Conservation (phyloP, 1,140 invertebrate genomes). For the Atta cephalotes region DNA sequence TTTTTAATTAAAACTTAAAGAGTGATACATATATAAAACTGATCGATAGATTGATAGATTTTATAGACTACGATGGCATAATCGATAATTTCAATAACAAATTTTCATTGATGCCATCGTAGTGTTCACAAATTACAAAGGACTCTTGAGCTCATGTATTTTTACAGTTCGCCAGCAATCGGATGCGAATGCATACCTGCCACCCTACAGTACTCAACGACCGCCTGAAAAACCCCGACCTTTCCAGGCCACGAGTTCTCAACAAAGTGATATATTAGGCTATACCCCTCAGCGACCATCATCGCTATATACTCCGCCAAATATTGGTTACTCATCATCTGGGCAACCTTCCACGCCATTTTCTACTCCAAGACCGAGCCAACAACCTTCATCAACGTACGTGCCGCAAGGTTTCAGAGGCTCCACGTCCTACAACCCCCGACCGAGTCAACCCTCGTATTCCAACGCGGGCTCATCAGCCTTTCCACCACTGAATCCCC, state of each 20-base stretch:
- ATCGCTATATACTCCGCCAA: constrained; percentile 70
- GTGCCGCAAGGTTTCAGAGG: constrained; percentile 50
- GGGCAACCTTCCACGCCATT: constrained; percentile 62
- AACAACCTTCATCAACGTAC: constrained; percentile 58
- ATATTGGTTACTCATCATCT: constrained; percentile 67
- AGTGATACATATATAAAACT: not conserved
- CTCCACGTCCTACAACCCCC: constrained; percentile 74
- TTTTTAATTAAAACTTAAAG: not conserved
- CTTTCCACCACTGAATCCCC: constrained; percentile 71
- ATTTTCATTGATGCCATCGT: not conserved
- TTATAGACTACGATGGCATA: not conserved
- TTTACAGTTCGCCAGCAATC: constrained; percentile 88
- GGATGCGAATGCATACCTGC: constrained; percentile 86
- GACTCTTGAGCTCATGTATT: constrained; percentile 16
- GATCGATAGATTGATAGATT: not conserved
- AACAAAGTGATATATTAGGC: constrained; percentile 79
- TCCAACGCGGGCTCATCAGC: constrained; percentile 71
- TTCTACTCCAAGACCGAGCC: constrained; percentile 65
- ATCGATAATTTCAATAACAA: not conserved
- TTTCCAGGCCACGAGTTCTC: constrained; percentile 85
- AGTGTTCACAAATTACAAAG: not conserved
- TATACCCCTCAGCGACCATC: constrained; percentile 78
- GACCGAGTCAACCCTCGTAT: constrained; percentile 73
- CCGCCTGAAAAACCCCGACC: constrained; percentile 90
- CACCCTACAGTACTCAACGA: constrained; percentile 87